Conservation (phyloP, 1,140 invertebrate genomes). For the Drosophila guanche region DNA sequence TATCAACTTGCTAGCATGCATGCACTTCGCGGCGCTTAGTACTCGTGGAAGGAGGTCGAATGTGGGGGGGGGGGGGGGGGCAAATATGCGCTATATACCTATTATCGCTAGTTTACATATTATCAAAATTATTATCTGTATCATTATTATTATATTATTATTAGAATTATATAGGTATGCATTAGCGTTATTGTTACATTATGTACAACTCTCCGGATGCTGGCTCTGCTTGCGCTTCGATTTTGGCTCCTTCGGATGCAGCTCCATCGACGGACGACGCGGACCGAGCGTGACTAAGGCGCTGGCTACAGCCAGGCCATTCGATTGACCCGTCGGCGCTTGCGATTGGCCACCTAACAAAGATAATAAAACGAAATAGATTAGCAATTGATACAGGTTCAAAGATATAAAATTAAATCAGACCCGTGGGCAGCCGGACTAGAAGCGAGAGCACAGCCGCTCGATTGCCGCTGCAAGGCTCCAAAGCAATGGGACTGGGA, state of each 20-base stretch:
- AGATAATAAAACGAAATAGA: background rate
- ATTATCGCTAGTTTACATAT: constrained; percentile 70
- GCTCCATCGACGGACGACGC: constrained; percentile 87
- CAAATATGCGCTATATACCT: constrained; percentile 63
- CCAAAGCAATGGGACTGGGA: constrained; percentile 96
- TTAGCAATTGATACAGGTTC: background rate
- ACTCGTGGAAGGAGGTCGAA: constrained; percentile 59
- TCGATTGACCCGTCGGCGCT: constrained; percentile 92
- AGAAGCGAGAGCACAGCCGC: constrained; percentile 96
- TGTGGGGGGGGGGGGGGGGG: too few relatives aligned
- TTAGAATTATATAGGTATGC: constrained; percentile 36
- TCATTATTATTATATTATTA: constrained; percentile 57
- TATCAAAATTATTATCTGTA: constrained; percentile 68
- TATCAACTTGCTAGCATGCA: constrained; percentile 65
- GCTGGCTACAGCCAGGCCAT: constrained; percentile 92
- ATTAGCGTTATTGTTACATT: constrained; percentile 59
- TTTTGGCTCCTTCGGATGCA: constrained; percentile 87
- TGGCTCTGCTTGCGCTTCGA: constrained; percentile 88
- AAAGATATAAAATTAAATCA: background rate
- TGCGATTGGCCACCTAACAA: constrained; percentile 84
- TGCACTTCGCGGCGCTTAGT: constrained; percentile 39
- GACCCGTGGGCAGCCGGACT: constrained; percentile 92
- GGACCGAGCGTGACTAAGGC: constrained; percentile 93
- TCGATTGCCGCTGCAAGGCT: constrained; percentile 94
- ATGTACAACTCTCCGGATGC: constrained; percentile 87